Conservation (phyloP, 2,888 invertebrate genomes). For the Ophion obscuratus region DNA sequence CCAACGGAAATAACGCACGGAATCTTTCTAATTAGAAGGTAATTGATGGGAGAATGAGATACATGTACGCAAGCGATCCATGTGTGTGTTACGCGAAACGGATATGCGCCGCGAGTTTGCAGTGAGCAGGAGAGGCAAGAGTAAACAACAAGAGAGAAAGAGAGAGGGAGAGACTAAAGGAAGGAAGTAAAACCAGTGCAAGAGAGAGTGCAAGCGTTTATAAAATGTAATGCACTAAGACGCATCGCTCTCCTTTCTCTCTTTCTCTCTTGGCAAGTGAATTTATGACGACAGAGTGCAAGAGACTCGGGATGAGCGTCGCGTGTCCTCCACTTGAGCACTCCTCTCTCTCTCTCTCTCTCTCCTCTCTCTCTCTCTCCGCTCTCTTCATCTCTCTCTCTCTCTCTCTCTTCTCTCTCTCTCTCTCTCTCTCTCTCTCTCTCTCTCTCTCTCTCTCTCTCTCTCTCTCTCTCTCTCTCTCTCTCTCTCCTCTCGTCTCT, state of each 20-base stretch:
- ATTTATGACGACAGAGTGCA: conserved; percentile 65
- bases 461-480: too few species aligned
- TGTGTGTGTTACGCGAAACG: conserved; percentile 38
- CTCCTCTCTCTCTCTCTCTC: conserved; percentile 45
- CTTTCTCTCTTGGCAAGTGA: conserved; percentile 58
- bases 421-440: too few species aligned
- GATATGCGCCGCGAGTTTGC: conserved; percentile 43
- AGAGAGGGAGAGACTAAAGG: background rate
- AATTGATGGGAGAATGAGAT: conserved; percentile 62
- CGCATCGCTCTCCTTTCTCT: conserved; percentile 3
- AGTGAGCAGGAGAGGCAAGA: conserved; percentile 22
- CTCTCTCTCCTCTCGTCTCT: too few species aligned
- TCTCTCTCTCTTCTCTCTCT: background rate
- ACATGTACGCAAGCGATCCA: background rate
- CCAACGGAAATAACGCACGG: conserved; percentile 60
- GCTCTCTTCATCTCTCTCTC: conserved; percentile 2
- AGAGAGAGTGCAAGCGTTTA: conserved; percentile 21
- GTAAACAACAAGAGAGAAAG: conserved; percentile 15
- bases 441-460: too few species aligned
- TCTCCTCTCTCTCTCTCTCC: conserved; percentile 35
- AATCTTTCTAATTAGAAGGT: conserved; percentile 66
- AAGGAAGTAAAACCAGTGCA: conserved; percentile 24
- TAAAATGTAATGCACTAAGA: conserved; percentile 19
- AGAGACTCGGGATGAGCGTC: conserved; percentile 66
- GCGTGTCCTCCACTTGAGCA: conserved; percentile 66